These are phyloP conservation scores for Branchinecta sandiegonensis DNA, from an alignment of 2,888 invertebrate genomes.

Conservation along the genomic window DNA sequence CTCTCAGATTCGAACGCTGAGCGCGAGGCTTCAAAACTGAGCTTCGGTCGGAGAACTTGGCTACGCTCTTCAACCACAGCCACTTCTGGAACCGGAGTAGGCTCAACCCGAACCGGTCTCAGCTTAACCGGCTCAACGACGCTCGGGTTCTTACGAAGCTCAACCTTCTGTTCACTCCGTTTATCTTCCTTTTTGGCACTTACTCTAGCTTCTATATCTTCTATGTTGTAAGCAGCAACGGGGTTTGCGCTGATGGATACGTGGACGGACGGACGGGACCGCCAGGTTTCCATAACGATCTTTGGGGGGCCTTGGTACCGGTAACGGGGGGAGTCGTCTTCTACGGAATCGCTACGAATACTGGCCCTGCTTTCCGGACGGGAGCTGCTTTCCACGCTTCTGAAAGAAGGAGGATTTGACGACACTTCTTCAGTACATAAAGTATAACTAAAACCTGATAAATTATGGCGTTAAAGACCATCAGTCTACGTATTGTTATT, in stretches of 20 bases:
- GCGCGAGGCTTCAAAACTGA: neutral
- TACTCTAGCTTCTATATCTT: neutral
- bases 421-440: too few relatives aligned
- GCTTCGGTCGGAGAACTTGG: neutral
- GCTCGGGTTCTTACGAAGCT: neutral
- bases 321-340: slow-evolving; percentile 15
- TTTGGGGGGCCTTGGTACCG: slow-evolving; percentile 23
- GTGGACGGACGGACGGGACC: slow-evolving; percentile 13
- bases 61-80: neutral
- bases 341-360: neutral
- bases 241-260: slow-evolving; percentile 4
- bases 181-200: slow-evolving; percentile 3
- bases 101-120: neutral
- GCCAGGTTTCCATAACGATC: slow-evolving; percentile 23
- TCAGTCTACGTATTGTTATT: too few relatives aligned
- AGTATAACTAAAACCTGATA: too few relatives aligned
- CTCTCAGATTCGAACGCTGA: neutral
- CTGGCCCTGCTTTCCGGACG: neutral
- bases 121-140: slow-evolving; percentile 1
- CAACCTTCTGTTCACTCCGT: neutral
- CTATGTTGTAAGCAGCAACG: neutral
- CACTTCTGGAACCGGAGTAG: neutral
- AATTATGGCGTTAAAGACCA: too few relatives aligned
- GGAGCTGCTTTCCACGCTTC: neutral
- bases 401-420: neutral